A percentile compares a stretch with the other conserved stretches of the same genome.
These are phyloP conservation scores for Trachelipus rathkii DNA, from an alignment of 1,140 invertebrate species.

Conservation along the genomic window DNA sequence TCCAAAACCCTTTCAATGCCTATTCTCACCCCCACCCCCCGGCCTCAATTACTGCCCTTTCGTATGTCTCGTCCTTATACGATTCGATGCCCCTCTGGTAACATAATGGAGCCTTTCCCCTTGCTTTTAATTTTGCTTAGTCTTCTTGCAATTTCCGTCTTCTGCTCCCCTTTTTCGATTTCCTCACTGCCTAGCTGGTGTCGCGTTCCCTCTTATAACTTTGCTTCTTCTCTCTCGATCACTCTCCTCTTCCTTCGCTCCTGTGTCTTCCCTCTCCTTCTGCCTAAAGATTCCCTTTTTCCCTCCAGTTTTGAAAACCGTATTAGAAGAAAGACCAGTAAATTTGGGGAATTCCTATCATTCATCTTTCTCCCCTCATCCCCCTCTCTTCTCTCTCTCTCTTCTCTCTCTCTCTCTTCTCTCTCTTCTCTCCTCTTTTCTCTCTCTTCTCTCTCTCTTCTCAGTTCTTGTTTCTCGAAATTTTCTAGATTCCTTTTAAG, in stretches of 20 bases:
- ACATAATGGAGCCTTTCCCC: background rate
- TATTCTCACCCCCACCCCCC: too few species aligned
- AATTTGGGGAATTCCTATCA: background rate
- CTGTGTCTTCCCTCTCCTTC: background rate
- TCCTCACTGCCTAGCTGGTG: too few species aligned
- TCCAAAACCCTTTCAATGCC: background rate
- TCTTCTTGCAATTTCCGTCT: background rate
- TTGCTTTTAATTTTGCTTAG: background rate
- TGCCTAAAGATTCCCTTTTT: background rate
- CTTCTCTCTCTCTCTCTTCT: too few species aligned
- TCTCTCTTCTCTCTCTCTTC: background rate
- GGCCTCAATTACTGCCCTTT: too few species aligned
- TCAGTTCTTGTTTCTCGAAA: background rate
- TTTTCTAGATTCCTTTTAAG: constrained; percentile 8
- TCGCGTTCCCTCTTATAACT: too few species aligned
- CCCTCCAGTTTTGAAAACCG: background rate
- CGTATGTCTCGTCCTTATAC: background rate
- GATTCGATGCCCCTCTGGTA: background rate
- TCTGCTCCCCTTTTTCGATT: background rate
- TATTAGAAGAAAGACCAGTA: constrained; percentile 5
- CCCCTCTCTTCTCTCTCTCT: too few species aligned
- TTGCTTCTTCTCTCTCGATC: background rate
- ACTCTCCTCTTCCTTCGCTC: background rate
- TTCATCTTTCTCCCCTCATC: too few species aligned
- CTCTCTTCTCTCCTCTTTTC: too few species aligned